Evolutionary conservation across 2,113 vertebrate genomes (phyloP).

Genomic region (Noctilio leporinus): DNA sequence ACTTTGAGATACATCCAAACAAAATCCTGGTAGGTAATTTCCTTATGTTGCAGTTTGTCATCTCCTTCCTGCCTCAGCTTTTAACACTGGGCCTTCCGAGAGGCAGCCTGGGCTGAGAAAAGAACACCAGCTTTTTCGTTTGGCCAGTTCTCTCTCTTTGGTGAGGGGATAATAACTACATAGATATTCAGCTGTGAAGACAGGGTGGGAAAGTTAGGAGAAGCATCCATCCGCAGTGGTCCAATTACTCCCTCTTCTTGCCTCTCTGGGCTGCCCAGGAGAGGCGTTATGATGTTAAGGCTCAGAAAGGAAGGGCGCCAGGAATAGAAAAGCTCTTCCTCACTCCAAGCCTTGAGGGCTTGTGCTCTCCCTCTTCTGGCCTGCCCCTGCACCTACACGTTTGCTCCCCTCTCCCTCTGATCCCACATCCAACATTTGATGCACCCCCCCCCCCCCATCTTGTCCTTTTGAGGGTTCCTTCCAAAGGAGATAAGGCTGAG

Average conservation of each 20-base stretch:
- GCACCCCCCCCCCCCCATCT: neutral
- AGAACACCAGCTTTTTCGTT: neutral
- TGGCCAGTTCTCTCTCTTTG: neutral
- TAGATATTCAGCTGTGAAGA: neutral
- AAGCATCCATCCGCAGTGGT: neutral
- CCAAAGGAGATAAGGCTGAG: neutral
- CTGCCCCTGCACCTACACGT: neutral
- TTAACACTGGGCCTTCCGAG: neutral
- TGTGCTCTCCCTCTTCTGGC: neutral
- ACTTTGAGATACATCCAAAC: neutral
- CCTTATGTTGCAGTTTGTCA: neutral
- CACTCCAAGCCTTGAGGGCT: neutral
- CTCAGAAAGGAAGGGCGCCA: neutral
- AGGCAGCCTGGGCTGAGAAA: neutral
- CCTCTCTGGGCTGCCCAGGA: neutral
- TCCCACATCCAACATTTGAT: neutral
- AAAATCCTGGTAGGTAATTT: neutral
- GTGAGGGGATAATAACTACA: neutral
- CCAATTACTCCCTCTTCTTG: neutral
- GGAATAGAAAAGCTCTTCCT: neutral
- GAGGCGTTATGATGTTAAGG: neutral
- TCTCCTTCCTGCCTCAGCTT: neutral
- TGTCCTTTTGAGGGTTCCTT: neutral
- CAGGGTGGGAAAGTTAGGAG: neutral
- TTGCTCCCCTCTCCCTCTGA: neutral